Evolutionary conservation across 2,113 vertebrate genomes (phyloP), one percentile per base, ranked within the genome.

Genomic region (Platysteira castanea): DNA sequence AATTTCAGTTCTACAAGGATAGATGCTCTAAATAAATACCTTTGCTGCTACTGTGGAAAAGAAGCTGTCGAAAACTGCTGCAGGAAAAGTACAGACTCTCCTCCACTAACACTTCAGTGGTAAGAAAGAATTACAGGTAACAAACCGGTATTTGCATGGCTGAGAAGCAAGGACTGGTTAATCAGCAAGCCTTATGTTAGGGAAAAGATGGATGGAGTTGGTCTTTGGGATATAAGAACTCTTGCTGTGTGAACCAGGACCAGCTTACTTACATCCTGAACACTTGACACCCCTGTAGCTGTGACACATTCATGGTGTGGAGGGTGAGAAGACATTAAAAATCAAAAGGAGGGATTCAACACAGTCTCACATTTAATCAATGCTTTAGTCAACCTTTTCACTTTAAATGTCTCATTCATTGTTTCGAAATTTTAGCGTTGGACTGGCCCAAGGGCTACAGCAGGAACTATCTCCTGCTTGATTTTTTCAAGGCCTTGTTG

Each of bases 11-110:
- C 44, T 76, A n/a, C 35, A 68, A 68, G 27, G 49, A 75, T 1
- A 13, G 35, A 53, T 68, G 23, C 5, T 93, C 44, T 65, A 16
- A 84, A 60, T 54, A 46, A 20, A 42, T 37, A 52, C 10, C 6
- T 94, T 68, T 80, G 15, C 42, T 59, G 31, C 53, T 86, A 19
- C 54, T 50, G 35, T 68, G 49, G 41, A 80, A 91, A 85, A 70
- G 7, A 9, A 27, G 27, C 20, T 0, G 0, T 54, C 0, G 0
- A 94, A 80, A 95, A 80, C 16, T 54, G 30, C 53, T 84, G 37
- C 24, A 69, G 46, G 60, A 74, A 44, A 84, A 37, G 12, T 14
- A 28, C 31, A 63, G 35, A 46, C 39, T 71, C 49, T 54, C 21
- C 21, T 56, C 20, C 61, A 63, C 11, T 50, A 80, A 31, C 9